Evolutionary conservation across 2,888 invertebrate genomes (phyloP), one percentile per base, ranked within the genome.

Genomic region (Erebia epiphron): DNA sequence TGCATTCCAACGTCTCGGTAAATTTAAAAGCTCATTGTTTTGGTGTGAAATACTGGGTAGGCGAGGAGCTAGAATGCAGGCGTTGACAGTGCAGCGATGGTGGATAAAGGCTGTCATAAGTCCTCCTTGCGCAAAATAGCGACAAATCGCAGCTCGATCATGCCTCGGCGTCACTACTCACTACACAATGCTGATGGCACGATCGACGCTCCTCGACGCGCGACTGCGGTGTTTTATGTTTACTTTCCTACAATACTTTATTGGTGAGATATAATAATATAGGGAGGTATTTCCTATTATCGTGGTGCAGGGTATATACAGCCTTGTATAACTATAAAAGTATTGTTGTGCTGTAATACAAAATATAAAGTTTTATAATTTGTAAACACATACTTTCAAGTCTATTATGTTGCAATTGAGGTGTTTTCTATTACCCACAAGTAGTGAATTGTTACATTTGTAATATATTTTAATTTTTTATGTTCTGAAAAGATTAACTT

Each of bases 71-170:
- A 86, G 86, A 71, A 71, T 71, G 71, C 73, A 69, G 54, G 85
- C 84, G 86, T 85, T 84, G 86, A 80, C 83, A 84, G 80, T 81
- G 80, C 81, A 76, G 82, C 84, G 91, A 91, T 92, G 87, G 84
- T 71, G 87, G 92, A 92, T 92, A 92, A 91, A 84, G 82, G 81
- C 87, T 86, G 87, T 92, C 92, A 91, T 91, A 90, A 90, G 84
- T 77, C 79, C 80, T 82, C 83, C 79, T 69, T 81, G 86, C 84
- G 87, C 89, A 86, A 70, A 88, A 88, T 88, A 88, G 86, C 91
- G 89, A 90, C 91, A 91, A 92, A 92, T 92, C 91, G 91, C 83
- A 76, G 70, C 79, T 79, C 82, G 83, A 88, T 89, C 89, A 82
- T 82, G 73, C 74, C 71, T 54, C 71, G 46, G 50, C 69, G 73